Conservation (phyloP, 2,797 vertebrate genomes). For the Spinibarbus caldwelli region DNA sequence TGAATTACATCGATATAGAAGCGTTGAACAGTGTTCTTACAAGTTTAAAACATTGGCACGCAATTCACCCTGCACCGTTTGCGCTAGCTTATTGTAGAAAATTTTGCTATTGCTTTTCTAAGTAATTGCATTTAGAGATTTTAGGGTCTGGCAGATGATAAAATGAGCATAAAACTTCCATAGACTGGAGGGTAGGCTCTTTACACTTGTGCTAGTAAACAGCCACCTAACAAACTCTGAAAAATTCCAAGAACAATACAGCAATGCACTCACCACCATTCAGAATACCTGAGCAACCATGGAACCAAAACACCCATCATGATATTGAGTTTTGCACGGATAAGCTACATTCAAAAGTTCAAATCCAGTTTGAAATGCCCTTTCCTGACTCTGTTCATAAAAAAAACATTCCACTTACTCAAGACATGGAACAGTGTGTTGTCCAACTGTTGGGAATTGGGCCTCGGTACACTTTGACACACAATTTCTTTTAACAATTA, state of each 20-base stretch:
- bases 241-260: neutral
- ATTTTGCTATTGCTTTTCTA: neutral
- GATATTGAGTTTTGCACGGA: neutral
- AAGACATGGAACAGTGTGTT: constrained; percentile 11
- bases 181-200: neutral
- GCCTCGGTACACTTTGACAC: constrained; percentile 59
- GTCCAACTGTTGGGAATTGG: constrained; percentile 37
- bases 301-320: neutral
- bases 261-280: neutral
- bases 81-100: neutral
- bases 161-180: neutral
- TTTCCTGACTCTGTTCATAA: neutral
- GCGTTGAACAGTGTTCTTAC: neutral
- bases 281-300: neutral
- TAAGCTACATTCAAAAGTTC: neutral
- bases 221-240: neutral
- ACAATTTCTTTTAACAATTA: constrained; percentile 67
- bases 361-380: neutral
- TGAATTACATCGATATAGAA: neutral
- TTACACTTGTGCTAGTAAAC: neutral
- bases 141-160: neutral
- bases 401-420: neutral
- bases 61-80: neutral
- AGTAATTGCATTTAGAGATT: constrained; percentile 1
- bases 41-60: neutral